These are phyloP conservation scores for Halcyon badia DNA, from an alignment of 2,797 vertebrate species.

Conservation along the genomic window DNA sequence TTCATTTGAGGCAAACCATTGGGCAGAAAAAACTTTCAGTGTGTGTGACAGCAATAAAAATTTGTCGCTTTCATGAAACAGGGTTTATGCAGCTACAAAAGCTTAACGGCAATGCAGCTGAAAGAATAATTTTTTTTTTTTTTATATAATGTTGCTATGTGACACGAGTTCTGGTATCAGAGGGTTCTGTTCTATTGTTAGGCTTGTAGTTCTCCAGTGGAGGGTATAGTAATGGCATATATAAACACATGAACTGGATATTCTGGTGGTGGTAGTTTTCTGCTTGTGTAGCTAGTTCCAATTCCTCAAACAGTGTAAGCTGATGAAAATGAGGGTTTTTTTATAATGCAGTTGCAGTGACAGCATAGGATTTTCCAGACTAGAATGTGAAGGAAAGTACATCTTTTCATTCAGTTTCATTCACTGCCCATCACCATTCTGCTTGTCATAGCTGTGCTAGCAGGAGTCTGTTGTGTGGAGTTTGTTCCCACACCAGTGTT, in stretches of 20 bases:
- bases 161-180: not conserved
- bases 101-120: not conserved
- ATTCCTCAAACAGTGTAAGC: not conserved
- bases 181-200: not conserved
- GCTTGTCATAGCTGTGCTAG: not conserved
- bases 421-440: not conserved
- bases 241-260: not conserved
- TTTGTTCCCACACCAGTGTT: not conserved
- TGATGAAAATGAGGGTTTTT: not conserved
- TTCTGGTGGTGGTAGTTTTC: not conserved
- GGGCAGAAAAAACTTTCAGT: not conserved
- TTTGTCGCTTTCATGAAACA: not conserved
- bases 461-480: accelerated
- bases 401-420: not conserved
- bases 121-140: not conserved
- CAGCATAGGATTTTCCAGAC: not conserved
- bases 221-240: not conserved
- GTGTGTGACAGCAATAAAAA: not conserved
- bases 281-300: not conserved
- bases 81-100: not conserved
- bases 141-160: not conserved
- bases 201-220: not conserved
- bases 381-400: not conserved
- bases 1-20: not conserved
- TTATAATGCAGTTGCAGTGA: not conserved